phyloP scores from a whole-genome alignment of 2,888 invertebrate species.

The Yponomeuta evonymella region DNA sequence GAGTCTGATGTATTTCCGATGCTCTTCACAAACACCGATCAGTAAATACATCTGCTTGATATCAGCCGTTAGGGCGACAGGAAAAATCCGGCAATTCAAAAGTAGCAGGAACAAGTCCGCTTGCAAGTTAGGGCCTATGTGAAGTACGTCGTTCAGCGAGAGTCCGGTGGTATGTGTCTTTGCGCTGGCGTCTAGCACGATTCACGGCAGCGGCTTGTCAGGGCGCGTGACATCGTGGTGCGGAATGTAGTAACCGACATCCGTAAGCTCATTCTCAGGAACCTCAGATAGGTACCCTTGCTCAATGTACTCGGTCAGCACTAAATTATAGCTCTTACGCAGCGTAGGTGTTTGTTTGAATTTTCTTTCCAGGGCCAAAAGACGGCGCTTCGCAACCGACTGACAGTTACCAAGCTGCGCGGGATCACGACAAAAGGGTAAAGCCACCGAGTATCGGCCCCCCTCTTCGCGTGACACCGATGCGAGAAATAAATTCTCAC shows the following conservation, averaged over 20 bases:
- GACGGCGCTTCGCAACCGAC: not conserved
- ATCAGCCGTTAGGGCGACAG: constrained; percentile 7
- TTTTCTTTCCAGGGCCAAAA: constrained; percentile 11
- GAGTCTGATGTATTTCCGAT: not conserved
- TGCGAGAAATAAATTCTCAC: not conserved
- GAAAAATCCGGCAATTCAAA: constrained; percentile 7
- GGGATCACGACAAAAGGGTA: constrained; percentile 10
- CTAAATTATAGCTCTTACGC: constrained; percentile 6
- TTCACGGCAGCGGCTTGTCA: constrained; percentile 9
- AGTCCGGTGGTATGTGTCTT: constrained; percentile 8
- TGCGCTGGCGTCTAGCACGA: constrained; percentile 14
- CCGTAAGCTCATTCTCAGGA: no score
- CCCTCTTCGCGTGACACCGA: not conserved
- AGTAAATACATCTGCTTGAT: constrained; percentile 5
- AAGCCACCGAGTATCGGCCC: constrained; percentile 6
- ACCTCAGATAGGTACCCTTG: not conserved
- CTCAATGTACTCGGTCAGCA: not conserved
- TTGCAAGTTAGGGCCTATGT: constrained; percentile 14
- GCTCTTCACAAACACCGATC: not conserved
- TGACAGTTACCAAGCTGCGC: not conserved
- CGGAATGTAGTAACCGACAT: constrained; percentile 9
- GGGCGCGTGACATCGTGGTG: constrained; percentile 13
- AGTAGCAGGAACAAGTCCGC: constrained; percentile 10
- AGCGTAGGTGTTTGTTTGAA: not conserved
- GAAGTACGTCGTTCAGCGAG: constrained; percentile 16